Base-by-base conservation (phyloP, 2,888 invertebrate genomes). In the Poecilus cupreus region DNA sequence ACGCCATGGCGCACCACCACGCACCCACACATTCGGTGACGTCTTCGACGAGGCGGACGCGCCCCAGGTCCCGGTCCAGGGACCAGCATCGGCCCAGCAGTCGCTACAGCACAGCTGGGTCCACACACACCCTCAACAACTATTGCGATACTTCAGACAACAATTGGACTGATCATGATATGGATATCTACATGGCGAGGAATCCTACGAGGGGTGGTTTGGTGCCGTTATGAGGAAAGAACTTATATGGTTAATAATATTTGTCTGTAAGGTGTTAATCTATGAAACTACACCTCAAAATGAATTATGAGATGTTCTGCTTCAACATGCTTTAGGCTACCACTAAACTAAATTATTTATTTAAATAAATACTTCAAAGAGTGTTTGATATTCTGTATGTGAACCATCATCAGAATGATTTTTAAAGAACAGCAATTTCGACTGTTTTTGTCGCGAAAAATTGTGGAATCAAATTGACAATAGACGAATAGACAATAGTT, bases 131-230 rank as follows among this genome's bases (percentile, higher is more conserved):
- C 60, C 91, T 96, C 86, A 96, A 94, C 87, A 94, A 96, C 88
- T 96, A 96, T 89, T 96, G 96, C 88, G 96, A 96, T 88, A 96
- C 96, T 88, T 95, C 95, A 74, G 96, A 96, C 89, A 96, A 96
- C 88, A 95, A 95, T 89, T 97, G 97, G 97, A 97, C 97, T 85
- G 97, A 97, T 89, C 97, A 97, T 89, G 97, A 97, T 88, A 96
- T 97, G 95, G 97, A 97, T 86, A 97, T 97, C 87, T 97, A 97
- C 90, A 96, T 97, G 94, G 95, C 97, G 82, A 93, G 97, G 87
- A 97, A 97, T 90, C 96, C 96, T 83, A 94, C 96, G 81, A 92
- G 96, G 86, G 94, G 95, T 87, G 96, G 96, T 84, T 90, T 96
- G 87, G 96, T 96, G 88, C 96, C 96, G 84, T 93, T 96, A 91